Base-by-base conservation (phyloP, 2,888 invertebrate genomes). In the Sabatieria punctata region DNA sequence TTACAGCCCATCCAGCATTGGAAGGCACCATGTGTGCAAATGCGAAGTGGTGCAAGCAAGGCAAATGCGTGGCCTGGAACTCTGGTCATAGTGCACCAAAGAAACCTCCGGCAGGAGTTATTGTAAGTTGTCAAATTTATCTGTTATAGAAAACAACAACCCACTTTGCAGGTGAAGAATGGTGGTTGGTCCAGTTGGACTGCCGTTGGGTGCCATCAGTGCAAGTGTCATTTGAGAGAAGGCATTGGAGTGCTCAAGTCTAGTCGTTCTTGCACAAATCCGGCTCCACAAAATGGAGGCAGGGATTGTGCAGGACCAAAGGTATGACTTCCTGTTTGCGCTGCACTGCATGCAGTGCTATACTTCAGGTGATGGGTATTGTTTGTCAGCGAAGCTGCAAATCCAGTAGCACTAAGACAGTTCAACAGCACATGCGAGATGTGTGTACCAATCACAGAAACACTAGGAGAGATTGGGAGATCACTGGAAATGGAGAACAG, bases 1-100 rank as follows among this genome's bases (percentile, higher is more conserved):
- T 64, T 49, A 64, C 64, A 19, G 63, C 64, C n/a, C 63, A 63
- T 52, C 63, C 63, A 2, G 57, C 57, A 2, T 50, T 57, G 19
- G 57, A 57, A 19, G 50, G 42, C 27, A 63, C 63, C 6, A 57
- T 57, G 52, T 63, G 63, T 44, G 60, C 59, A 23, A 52, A 56
- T 4, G 54, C 48, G 42, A 59, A 58, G 24, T 63, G 60, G 60
- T 63, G 60, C 47, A 52, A 56, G 45, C 50, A 57, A n/a, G 62
- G 62, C 43, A 53, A 63, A 41, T 63, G 63, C 51, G 58, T 64
- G 18, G 58, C 60, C n/a, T 15, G 30, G n/a, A n/a, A n/a, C n/a
- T n/a, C 6, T 64, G 64, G 64, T 59, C 61, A 3, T 53, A 45
- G 33, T 64, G 63, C 61, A 50, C 55, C 25, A 41, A 49, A 2